phyloP scores from a whole-genome alignment of 64 coral and sea anemone species.

The Exaiptasia diaphana region DNA sequence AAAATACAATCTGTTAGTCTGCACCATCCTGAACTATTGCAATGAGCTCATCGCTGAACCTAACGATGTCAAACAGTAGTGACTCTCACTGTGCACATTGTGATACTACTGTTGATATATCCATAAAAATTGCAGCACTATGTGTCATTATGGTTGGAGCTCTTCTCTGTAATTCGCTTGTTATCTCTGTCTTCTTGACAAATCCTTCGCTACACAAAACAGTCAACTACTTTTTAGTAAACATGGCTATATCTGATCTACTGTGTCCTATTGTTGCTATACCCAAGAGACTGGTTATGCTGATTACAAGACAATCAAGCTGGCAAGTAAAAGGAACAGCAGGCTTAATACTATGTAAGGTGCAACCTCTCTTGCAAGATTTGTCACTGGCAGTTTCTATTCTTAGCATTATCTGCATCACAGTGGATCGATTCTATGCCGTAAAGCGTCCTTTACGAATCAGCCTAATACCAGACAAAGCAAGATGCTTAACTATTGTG shows the following conservation, averaged over 20 bases:
- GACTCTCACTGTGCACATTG: no score
- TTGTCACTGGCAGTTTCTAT: conserved; percentile 17
- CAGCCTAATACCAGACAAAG: background rate
- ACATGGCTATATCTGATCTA: conserved; percentile 26
- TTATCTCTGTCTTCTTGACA: conserved; percentile 9
- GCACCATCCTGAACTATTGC: no score
- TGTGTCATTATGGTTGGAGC: background rate
- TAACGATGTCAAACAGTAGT: no score
- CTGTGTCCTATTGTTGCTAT: background rate
- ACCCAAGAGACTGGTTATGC: background rate
- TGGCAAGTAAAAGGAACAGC: conserved; percentile 7
- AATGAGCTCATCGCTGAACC: background rate
- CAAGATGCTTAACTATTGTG: background rate
- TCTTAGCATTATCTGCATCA: conserved; percentile 32
- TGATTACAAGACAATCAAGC: background rate
- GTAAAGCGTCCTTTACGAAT: conserved; percentile 25
- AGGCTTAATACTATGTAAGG: conserved; percentile 20
- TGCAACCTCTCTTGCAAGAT: background rate
- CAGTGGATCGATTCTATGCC: conserved; percentile 51
- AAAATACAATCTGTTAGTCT: no score
- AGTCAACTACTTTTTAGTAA: conserved; percentile 36
- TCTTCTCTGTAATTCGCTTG: background rate
- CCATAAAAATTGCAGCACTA: background rate
- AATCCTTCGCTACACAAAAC: background rate
- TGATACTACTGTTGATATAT: background rate